Base-by-base conservation (phyloP, 2,888 invertebrate species). In the Oithona nana region DNA sequence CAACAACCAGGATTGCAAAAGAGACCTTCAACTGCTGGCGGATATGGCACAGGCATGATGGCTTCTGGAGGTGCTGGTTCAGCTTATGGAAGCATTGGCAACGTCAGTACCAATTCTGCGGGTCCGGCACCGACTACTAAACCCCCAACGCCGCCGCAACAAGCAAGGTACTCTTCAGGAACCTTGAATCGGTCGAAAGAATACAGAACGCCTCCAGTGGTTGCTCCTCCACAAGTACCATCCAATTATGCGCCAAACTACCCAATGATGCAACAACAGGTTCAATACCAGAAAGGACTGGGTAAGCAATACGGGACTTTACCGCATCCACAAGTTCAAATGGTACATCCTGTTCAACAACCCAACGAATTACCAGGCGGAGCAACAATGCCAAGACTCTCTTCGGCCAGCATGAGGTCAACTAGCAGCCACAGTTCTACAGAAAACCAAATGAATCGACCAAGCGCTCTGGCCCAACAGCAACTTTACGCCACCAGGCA, bases 241-340 rank as follows among this genome's bases (percentile, higher is more conserved):
- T 89, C 88, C 69, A 92, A 93, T 74, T 94, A 94, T 73, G 93
- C 92, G 16, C 92, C 90, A 1, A 92, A 92, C 75, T 93, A 89
- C 75, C 92, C 93, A 13, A 76, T 86, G 67, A 76, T 86, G 67
- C 85, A 85, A 1, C 84, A 85, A 75, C 83, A 84, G 0, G 76
- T 83, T 66, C 77, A 83, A 50, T 73, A 60, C 30, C 63, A 26
- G 54, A 63, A 31, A 67, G 67, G 54, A 67, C 61, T 60, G 64
- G 57, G 20, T 30, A 56, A 39, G 61, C 62, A 56, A 48, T 48
- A 58, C 54, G 62, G 31, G 39, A 57, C 58, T 28, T 39, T 57
- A 29, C 52, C 63, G 16, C 63, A 65, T 50, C 31, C 58, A 1
- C 60, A 64, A 29, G 80, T 88, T 61, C 88, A 88, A 61, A 88